phyloP scores from a whole-genome alignment of 2,888 invertebrate genomes.

The Xestoiulus laeticollis region DNA sequence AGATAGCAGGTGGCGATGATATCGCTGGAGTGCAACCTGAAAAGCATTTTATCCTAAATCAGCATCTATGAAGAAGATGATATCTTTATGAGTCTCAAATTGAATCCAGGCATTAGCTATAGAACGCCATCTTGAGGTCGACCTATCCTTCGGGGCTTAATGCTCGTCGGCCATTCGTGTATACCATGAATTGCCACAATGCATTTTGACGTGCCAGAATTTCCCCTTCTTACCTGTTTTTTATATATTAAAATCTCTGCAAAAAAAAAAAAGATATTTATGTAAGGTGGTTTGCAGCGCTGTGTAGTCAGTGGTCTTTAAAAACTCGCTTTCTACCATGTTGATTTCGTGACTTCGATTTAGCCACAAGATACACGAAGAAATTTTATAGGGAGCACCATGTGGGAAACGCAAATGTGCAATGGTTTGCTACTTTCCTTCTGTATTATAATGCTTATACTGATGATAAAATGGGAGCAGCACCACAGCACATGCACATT shows the following conservation, averaged over 20 bases:
- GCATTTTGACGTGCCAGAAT: not conserved
- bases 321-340: not conserved
- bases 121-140: not conserved
- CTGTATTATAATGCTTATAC: not conserved
- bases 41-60: not conserved
- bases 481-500: too few relatives aligned
- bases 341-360: not conserved
- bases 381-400: not conserved
- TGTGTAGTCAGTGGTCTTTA: not conserved
- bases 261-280: not conserved
- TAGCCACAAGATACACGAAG: not conserved
- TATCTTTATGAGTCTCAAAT: slow-evolving; percentile 3
- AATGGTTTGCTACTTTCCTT: not conserved
- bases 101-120: not conserved
- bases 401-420: not conserved
- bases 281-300: not conserved
- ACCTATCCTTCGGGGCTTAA: not conserved
- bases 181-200: not conserved
- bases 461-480: too few relatives aligned
- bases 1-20: slow-evolving; percentile 1
- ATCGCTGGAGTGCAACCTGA: not conserved
- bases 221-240: not conserved
- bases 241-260: not conserved
- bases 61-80: not conserved
- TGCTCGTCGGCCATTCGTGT: not conserved